Conservation (phyloP, 2,113 vertebrate genomes). For the Murina feae region DNA sequence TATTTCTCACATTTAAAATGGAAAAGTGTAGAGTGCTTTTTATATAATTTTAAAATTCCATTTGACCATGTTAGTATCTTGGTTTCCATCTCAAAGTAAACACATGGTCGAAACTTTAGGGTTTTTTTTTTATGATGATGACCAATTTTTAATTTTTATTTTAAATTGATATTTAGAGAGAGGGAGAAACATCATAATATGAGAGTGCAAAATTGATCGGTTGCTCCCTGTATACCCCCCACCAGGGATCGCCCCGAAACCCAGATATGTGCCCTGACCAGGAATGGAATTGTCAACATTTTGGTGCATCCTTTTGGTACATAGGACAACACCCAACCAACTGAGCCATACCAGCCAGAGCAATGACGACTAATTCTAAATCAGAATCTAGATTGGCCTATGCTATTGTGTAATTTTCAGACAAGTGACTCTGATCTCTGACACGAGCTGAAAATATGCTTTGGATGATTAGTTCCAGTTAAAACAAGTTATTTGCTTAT, state of each 20-base stretch:
- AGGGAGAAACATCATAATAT: neutral
- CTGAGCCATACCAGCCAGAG: neutral
- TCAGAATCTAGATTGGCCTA: constrained; percentile 6
- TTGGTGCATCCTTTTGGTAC: neutral
- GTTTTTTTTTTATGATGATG: neutral
- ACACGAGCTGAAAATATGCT: constrained; percentile 20
- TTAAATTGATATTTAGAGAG: neutral
- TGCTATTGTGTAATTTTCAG: neutral
- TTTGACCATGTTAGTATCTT: neutral
- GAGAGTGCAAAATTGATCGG: neutral
- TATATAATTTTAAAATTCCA: neutral
- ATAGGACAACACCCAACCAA: neutral
- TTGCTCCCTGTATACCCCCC: neutral
- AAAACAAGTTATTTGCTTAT: constrained; percentile 16
- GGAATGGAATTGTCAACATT: neutral
- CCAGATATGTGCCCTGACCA: neutral
- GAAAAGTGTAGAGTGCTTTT: neutral
- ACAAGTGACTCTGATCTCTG: neutral
- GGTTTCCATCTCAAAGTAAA: neutral
- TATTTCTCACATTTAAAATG: neutral
- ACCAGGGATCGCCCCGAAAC: neutral
- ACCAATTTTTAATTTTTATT: neutral
- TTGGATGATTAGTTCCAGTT: neutral
- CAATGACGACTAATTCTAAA: neutral
- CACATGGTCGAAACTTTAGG: neutral